These are phyloP conservation scores for Platyrinchus mystaceus DNA, from an alignment of 2,797 vertebrate genomes.

Conservation along the genomic window DNA sequence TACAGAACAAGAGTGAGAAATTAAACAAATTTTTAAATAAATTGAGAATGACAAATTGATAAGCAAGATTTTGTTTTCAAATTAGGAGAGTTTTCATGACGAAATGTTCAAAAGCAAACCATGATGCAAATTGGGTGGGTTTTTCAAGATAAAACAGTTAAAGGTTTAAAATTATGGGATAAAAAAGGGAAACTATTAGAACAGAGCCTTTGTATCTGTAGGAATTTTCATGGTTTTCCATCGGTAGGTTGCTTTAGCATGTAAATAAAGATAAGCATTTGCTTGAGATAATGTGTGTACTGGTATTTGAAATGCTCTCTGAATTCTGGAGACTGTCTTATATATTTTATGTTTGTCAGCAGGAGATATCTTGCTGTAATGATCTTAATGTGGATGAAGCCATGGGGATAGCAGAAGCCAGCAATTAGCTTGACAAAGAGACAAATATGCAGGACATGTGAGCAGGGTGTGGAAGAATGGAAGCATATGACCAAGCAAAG, in stretches of 20 bases:
- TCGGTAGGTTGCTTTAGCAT: background rate
- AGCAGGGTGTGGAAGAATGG: background rate
- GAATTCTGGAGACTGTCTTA: background rate
- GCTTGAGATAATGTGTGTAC: background rate
- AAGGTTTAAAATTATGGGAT: background rate
- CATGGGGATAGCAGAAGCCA: background rate
- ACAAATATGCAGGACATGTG: background rate
- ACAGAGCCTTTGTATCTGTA: background rate
- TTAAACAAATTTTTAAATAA: background rate
- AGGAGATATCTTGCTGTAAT: background rate
- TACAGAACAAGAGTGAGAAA: background rate
- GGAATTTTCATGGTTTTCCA: background rate
- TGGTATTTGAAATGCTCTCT: background rate
- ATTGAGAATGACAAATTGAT: background rate
- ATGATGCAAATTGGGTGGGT: accelerated
- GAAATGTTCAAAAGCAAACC: background rate
- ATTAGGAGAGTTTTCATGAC: background rate
- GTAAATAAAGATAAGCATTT: background rate
- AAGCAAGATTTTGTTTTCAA: background rate
- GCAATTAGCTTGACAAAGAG: background rate
- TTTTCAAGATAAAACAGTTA: background rate
- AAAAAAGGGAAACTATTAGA: background rate
- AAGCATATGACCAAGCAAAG: accelerated
- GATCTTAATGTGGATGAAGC: background rate
- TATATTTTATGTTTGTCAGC: background rate